A percentile compares a stretch with the other conserved stretches of the same genome.
phyloP scores from a whole-genome alignment of 2,888 invertebrate species.

The Plebejus argus region DNA sequence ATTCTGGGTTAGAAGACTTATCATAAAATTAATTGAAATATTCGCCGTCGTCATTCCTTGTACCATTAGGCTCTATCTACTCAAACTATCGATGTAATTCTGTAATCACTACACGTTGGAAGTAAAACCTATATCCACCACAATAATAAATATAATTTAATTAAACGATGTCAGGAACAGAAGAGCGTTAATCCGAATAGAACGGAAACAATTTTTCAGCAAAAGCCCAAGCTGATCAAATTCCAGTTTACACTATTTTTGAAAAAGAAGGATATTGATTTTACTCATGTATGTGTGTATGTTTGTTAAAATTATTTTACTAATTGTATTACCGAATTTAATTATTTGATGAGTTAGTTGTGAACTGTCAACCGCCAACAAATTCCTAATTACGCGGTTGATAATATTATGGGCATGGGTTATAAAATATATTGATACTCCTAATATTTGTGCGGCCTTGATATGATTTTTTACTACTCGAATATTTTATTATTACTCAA shows the following conservation, averaged over 20 bases:
- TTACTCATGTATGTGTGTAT: too few relatives aligned
- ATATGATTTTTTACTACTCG: too few relatives aligned
- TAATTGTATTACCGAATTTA: neutral
- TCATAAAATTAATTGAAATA: slow-evolving; percentile 6
- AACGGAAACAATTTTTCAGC: neutral
- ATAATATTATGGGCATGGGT: too few relatives aligned
- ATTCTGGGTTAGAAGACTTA: neutral
- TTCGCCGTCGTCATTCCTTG: neutral
- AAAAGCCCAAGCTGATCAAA: neutral
- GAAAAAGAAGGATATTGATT: neutral
- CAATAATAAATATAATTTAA: slow-evolving; percentile 27
- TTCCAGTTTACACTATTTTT: neutral
- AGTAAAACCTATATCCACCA: slow-evolving; percentile 21
- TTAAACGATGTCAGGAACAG: neutral
- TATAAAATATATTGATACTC: neutral
- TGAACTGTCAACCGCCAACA: neutral
- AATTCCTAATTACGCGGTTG: neutral
- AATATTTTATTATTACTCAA: too few relatives aligned
- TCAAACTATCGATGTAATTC: slow-evolving; percentile 7
- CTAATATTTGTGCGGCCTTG: neutral
- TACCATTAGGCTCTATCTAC: neutral
- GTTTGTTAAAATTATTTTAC: too few relatives aligned
- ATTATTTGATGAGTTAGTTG: too few relatives aligned
- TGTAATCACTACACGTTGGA: neutral
- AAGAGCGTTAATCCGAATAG: neutral